Conservation (phyloP, 2,888 invertebrate genomes). For the Drosophila lacicola region DNA sequence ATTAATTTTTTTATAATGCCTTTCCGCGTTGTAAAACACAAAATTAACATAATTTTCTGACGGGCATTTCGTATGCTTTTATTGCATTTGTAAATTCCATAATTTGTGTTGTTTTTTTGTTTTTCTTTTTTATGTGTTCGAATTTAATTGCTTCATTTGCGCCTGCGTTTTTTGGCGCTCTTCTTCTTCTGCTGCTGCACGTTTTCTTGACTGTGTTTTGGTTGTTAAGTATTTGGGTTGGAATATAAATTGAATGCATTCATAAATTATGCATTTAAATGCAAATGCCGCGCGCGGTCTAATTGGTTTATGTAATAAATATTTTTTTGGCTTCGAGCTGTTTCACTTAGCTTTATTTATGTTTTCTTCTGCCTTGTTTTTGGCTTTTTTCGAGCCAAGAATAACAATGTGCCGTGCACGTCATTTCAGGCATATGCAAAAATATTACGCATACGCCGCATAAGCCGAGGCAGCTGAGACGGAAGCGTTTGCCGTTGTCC, state of each 20-base stretch:
- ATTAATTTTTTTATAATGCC: constrained; percentile 17
- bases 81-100: constrained; percentile 48
- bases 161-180: constrained; percentile 42
- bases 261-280: constrained; percentile 76
- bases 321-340: constrained; percentile 36
- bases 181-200: constrained; percentile 38
- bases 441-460: constrained; percentile 61
- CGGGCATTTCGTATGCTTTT: constrained; percentile 25
- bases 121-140: constrained; percentile 29
- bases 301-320: constrained; percentile 74
- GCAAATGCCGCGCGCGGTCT: constrained; percentile 62
- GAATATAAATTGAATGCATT: constrained; percentile 51
- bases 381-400: constrained; percentile 11
- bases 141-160: constrained; percentile 70
- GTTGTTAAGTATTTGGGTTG: constrained; percentile 32
- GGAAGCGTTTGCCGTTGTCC: constrained; percentile 31
- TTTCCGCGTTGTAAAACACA: constrained; percentile 32
- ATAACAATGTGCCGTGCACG: constrained; percentile 45
- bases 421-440: constrained; percentile 57
- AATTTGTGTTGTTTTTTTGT: constrained; percentile 21
- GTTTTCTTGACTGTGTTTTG: constrained; percentile 47
- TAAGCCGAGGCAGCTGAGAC: constrained; percentile 16
- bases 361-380: background rate
- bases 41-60: constrained; percentile 61
- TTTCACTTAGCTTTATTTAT: background rate